Evolutionary conservation across 1,140 invertebrate genomes (phyloP).

Genomic region (Globodera rostochiensis): DNA sequence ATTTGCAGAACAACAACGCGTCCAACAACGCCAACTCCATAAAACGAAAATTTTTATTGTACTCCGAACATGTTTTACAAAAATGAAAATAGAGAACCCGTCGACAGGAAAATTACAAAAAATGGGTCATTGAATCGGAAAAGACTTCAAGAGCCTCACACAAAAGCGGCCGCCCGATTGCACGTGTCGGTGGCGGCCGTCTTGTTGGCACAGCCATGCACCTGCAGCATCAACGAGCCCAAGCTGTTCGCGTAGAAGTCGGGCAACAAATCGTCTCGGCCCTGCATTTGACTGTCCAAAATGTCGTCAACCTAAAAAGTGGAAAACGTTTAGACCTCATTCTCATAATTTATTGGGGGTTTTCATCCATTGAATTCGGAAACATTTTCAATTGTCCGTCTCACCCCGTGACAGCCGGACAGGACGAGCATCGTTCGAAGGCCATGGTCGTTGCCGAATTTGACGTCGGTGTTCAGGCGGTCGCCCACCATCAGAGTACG

Average conservation of each 20-base stretch:
- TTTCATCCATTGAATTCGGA: background rate
- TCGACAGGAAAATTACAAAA: too few relatives aligned
- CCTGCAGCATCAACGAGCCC: slow-evolving; percentile 52
- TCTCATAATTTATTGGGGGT: background rate
- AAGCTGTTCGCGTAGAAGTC: slow-evolving; percentile 58
- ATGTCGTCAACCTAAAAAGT: slow-evolving; percentile 53
- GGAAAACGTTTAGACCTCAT: too few relatives aligned
- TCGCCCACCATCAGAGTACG: slow-evolving; percentile 92
- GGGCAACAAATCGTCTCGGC: slow-evolving; percentile 57
- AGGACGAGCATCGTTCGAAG: slow-evolving; percentile 58
- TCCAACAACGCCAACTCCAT: too few relatives aligned
- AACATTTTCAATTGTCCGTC: too few relatives aligned
- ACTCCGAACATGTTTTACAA: too few relatives aligned
- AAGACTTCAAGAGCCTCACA: background rate
- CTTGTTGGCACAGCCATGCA: slow-evolving; percentile 10
- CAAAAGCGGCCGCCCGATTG: background rate
- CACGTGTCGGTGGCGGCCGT: background rate
- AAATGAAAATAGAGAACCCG: too few relatives aligned
- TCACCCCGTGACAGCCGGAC: slow-evolving; percentile 56
- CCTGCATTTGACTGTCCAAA: slow-evolving; percentile 52
- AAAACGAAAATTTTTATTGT: too few relatives aligned
- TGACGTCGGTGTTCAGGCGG: slow-evolving; percentile 67
- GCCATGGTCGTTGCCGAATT: slow-evolving; percentile 61
- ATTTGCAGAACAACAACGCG: too few relatives aligned
- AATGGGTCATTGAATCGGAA: too few relatives aligned